Evolutionary conservation across 2,113 vertebrate genomes (phyloP), one percentile per base, ranked within the genome.

Genomic region (Ciconia maguari): DNA sequence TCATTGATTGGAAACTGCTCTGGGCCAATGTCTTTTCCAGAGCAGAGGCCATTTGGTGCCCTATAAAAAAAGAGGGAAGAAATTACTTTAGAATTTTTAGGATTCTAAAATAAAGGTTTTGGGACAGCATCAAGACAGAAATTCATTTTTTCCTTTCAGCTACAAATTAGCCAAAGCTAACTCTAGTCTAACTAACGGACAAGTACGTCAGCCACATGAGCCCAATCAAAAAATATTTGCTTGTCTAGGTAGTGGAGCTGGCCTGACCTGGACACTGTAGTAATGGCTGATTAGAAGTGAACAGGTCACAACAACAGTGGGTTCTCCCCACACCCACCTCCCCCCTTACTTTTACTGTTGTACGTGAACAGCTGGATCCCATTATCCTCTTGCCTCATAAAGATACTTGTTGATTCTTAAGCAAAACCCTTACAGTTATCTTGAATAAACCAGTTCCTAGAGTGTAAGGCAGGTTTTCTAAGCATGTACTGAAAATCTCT

Each of bases 21-120:
- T 98, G 99, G 99, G 96, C 99, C 99, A 98, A 99, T 99, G 98
- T 99, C 99, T 99, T 99, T 98, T 99, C 99, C 99, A 99, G 99
- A 99, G 99, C 99, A 98, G 99, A 99, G 99, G 99, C 99, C 99
- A n/a, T n/a, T 99, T 99, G 99, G 99, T 99, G 99, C 99, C 99
- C 99, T 99, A 91, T 26, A 21, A 12, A 70, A 96, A 93, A 51
- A 75, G 52, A 81, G 9, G 12, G 7, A 83, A 86, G 22, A 52
- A 57, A 79, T 18, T 36, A 61, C n/a, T 77, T 76, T 77, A 49
- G 14, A 90, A 41, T 61, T 64, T 64, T 44, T 91, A 87, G 44
- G 34, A 87, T 94, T 78, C 15, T 80, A 55, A 83, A 92, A 41
- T 62, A 48, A 78, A 82, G 21, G n/a, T n/a, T 64, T 55, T 41